These are phyloP conservation scores for Mobula hypostoma DNA, from an alignment of 2,113 vertebrate genomes.

Conservation along the genomic window DNA sequence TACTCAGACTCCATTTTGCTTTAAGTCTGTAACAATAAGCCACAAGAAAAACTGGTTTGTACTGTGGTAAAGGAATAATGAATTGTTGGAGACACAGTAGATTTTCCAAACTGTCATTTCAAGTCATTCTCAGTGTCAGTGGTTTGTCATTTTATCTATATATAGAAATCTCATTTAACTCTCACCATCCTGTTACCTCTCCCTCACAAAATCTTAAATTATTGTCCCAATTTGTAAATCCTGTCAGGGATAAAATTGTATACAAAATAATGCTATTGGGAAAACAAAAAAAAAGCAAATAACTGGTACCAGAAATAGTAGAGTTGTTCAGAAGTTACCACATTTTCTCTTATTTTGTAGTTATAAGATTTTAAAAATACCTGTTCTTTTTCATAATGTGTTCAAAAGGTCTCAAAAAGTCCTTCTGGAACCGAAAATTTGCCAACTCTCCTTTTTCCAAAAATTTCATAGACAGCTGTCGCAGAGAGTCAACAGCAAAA, in stretches of 20 bases:
- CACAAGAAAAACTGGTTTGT: neutral
- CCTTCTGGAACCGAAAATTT: conserved; percentile 97
- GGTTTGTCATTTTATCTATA: too few relatives aligned
- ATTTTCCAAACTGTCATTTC: too few relatives aligned
- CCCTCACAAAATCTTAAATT: too few relatives aligned
- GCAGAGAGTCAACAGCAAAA: conserved; percentile 90
- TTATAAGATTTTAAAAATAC: conserved; percentile 47
- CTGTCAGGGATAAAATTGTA: too few relatives aligned
- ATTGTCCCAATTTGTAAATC: too few relatives aligned
- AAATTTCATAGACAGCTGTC: conserved; percentile 97
- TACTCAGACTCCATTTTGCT: neutral
- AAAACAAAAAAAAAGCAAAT: neutral
- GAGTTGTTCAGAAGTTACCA: neutral
- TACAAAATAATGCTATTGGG: too few relatives aligned
- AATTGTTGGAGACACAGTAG: too few relatives aligned
- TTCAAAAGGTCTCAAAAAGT: conserved; percentile 92
- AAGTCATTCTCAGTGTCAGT: too few relatives aligned
- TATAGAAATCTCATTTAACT: too few relatives aligned
- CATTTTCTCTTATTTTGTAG: neutral
- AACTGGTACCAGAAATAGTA: neutral
- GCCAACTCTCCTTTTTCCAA: conserved; percentile 94
- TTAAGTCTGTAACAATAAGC: neutral
- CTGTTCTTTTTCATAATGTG: conserved; percentile 98
- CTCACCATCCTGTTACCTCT: too few relatives aligned
- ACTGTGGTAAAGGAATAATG: neutral